A percentile compares a stretch with the other conserved stretches of the same genome.
phyloP scores from a whole-genome alignment of 2,888 invertebrate genomes.

The Aplocera efformata region DNA sequence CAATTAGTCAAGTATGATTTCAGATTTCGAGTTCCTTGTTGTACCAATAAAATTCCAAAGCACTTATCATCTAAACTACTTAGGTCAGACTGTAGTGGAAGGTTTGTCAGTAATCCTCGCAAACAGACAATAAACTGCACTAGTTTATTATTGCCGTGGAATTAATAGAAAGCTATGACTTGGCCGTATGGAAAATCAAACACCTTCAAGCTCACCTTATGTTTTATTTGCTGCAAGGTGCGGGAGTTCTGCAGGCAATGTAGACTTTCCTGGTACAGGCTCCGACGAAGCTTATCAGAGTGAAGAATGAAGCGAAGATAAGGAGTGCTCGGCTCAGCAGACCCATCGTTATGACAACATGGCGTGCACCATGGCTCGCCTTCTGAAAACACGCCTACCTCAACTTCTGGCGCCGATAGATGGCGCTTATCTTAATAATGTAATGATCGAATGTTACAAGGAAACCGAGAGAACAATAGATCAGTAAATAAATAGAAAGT shows the following conservation, averaged over 20 bases:
- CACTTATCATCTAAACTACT: too few species aligned
- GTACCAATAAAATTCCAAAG: too few species aligned
- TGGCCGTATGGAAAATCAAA: too few species aligned
- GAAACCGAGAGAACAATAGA: background rate
- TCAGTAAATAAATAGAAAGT: too few species aligned
- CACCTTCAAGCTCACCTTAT: constrained; percentile 12
- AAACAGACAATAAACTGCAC: too few species aligned
- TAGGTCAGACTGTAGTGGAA: too few species aligned
- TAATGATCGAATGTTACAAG: too few species aligned
- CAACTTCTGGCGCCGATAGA: constrained; percentile 10
- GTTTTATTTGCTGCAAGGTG: constrained; percentile 54
- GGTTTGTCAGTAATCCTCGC: too few species aligned
- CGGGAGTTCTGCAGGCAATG: constrained; percentile 58
- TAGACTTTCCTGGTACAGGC: constrained; percentile 60
- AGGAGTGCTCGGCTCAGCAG: constrained; percentile 39
- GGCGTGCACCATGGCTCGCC: constrained; percentile 28
- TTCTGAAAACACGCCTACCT: constrained; percentile 35
- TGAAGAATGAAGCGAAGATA: constrained; percentile 38
- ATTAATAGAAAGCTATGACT: too few species aligned
- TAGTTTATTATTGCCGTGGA: too few species aligned
- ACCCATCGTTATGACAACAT: constrained; percentile 50
- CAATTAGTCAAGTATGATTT: too few species aligned
- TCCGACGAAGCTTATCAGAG: constrained; percentile 39
- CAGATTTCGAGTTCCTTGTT: too few species aligned
- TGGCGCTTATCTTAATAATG: constrained; percentile 6